Evolutionary conservation across 2,888 invertebrate genomes (phyloP).

Genomic region (Timema cristinae): DNA sequence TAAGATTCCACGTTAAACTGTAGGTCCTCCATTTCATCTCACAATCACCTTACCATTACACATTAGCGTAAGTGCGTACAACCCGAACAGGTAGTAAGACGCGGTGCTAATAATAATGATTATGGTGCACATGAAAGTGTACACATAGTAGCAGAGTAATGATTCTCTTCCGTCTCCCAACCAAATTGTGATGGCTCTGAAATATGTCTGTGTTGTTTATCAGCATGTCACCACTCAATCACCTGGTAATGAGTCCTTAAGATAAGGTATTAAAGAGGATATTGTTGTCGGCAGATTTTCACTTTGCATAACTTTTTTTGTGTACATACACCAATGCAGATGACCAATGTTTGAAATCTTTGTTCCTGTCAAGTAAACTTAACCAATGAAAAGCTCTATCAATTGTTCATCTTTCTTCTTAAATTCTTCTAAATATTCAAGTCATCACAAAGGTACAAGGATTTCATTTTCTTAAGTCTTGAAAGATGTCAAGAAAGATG

Average conservation of each 20-base stretch:
- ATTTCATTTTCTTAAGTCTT: not conserved
- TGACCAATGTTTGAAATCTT: not conserved
- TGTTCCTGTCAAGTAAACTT: slow-evolving; percentile 5
- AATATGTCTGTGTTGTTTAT: not conserved
- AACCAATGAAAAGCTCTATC: not conserved
- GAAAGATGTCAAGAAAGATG: not conserved
- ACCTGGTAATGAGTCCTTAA: not conserved
- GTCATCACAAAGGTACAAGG: not conserved
- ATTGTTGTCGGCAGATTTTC: not conserved
- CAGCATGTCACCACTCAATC: not conserved
- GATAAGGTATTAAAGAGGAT: not conserved
- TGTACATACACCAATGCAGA: not conserved
- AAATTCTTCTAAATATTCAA: slow-evolving; percentile 1
- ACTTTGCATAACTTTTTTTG: not conserved
- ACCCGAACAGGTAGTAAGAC: too few relatives aligned
- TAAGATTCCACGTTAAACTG: too few relatives aligned
- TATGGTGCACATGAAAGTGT: not conserved
- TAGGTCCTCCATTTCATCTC: too few relatives aligned
- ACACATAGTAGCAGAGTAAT: slow-evolving; percentile 5
- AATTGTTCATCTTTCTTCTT: slow-evolving; percentile 1
- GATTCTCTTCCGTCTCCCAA: not conserved
- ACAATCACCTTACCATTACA: too few relatives aligned
- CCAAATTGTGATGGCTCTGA: slow-evolving; percentile 4
- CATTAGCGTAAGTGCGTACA: too few relatives aligned
- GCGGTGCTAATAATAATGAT: too few relatives aligned